Conservation (phyloP, 2,797 vertebrate species). For the Pagetopsis macropterus region DNA sequence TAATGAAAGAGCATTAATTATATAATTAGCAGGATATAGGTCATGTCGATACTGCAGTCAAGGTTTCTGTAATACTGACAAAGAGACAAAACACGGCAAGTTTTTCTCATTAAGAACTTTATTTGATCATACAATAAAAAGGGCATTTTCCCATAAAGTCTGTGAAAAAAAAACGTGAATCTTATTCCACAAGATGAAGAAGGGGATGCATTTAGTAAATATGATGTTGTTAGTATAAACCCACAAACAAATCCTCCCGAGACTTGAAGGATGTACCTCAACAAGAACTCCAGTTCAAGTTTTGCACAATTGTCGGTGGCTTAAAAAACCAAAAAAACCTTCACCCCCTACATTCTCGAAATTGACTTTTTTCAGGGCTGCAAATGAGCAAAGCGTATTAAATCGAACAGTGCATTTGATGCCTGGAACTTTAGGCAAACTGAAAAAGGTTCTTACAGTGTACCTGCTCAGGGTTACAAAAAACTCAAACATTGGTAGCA, state of each 20-base stretch:
- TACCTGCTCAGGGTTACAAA: constrained; percentile 1
- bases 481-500: not conserved
- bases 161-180: constrained; percentile 22
- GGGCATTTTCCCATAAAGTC: constrained; percentile 23
- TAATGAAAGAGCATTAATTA: constrained; percentile 56
- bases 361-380: not conserved
- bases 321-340: not conserved
- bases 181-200: constrained; percentile 31
- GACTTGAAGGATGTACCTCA: constrained; percentile 8
- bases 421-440: not conserved
- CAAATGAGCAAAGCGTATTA: constrained; percentile 2
- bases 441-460: constrained; percentile 27
- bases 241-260: not conserved
- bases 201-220: constrained; percentile 7
- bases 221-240: constrained; percentile 10
- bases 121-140: constrained; percentile 74
- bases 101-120: constrained; percentile 69
- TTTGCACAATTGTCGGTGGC: constrained; percentile 15
- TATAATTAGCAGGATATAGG: constrained; percentile 74
- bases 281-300: constrained; percentile 14
- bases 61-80: constrained; percentile 18
- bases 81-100: not conserved
- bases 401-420: not conserved
- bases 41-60: constrained; percentile 62
- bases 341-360: not conserved